phyloP scores from a whole-genome alignment of 2,888 invertebrate species.

The Neria commutata region DNA sequence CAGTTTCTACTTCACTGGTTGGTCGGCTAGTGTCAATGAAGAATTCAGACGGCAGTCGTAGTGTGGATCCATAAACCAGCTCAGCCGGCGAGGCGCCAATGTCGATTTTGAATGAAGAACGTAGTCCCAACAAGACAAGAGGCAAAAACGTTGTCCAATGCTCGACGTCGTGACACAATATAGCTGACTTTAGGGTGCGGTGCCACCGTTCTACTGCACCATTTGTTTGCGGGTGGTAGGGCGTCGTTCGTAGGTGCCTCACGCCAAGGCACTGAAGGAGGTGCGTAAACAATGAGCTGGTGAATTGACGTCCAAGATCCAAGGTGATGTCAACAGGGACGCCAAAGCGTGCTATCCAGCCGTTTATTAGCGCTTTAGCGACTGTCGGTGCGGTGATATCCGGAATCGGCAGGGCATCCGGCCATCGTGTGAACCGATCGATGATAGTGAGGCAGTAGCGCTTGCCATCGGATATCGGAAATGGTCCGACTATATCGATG shows the following conservation, averaged over 20 bases:
- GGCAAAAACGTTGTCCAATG: not conserved
- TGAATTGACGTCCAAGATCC: conserved; percentile 4
- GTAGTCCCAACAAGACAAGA: not conserved
- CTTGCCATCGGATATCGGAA: conserved; percentile 2
- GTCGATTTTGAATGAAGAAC: not conserved
- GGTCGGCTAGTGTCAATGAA: not conserved
- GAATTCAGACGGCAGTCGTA: not conserved
- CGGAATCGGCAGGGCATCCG: conserved; percentile 17
- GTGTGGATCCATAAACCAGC: not conserved
- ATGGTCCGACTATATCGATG: not conserved
- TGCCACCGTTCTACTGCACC: not conserved
- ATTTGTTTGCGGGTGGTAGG: not conserved
- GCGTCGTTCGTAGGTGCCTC: not conserved
- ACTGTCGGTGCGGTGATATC: conserved; percentile 26
- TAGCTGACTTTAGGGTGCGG: not conserved
- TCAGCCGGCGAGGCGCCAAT: not conserved
- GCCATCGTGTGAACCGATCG: conserved; percentile 21
- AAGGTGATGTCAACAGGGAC: not conserved
- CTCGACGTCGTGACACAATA: not conserved
- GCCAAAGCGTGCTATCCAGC: conserved; percentile 12
- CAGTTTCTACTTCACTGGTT: not conserved
- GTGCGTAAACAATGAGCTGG: not conserved
- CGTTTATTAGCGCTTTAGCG: conserved; percentile 1
- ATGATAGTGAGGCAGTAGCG: conserved; percentile 17
- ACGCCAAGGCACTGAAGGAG: not conserved